Conservation (phyloP, 2,888 invertebrate genomes). For the Allophyes oxyacanthae region DNA sequence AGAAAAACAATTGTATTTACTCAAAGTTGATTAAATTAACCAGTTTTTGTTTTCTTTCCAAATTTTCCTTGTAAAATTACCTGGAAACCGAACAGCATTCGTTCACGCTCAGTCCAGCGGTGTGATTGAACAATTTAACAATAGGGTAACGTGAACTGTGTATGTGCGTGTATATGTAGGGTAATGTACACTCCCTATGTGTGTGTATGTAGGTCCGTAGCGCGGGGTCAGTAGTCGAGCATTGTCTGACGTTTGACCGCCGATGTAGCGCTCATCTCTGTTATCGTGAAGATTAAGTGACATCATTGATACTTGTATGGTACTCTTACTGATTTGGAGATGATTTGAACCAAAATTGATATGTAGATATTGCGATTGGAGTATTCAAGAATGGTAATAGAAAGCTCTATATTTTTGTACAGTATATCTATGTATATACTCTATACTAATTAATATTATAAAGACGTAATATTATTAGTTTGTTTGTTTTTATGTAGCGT, state of each 20-base stretch:
- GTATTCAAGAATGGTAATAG: no score
- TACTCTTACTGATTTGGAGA: constrained; percentile 15
- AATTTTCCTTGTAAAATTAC: not conserved
- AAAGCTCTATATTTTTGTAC: no score
- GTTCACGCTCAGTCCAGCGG: constrained; percentile 12
- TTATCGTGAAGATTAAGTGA: constrained; percentile 48
- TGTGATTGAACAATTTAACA: constrained; percentile 59
- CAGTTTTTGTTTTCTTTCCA: not conserved
- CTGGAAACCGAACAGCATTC: constrained; percentile 16
- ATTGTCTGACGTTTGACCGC: constrained; percentile 59
- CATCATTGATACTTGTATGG: constrained; percentile 41
- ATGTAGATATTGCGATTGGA: no score
- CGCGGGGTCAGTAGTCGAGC: constrained; percentile 55
- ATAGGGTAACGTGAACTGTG: constrained; percentile 34
- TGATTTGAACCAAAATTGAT: constrained; percentile 5
- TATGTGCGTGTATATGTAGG: constrained; percentile 9
- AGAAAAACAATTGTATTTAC: no score
- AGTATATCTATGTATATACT: no score
- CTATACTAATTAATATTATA: no score
- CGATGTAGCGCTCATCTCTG: constrained; percentile 37
- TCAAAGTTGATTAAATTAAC: no score
- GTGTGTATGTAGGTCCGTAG: constrained; percentile 10
- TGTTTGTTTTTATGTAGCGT: no score
- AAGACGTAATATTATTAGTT: no score
- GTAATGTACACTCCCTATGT: constrained; percentile 3